Evolutionary conservation across 2,113 vertebrate genomes (phyloP), one percentile per base, ranked within the genome.

Genomic region (Condylura cristata): DNA sequence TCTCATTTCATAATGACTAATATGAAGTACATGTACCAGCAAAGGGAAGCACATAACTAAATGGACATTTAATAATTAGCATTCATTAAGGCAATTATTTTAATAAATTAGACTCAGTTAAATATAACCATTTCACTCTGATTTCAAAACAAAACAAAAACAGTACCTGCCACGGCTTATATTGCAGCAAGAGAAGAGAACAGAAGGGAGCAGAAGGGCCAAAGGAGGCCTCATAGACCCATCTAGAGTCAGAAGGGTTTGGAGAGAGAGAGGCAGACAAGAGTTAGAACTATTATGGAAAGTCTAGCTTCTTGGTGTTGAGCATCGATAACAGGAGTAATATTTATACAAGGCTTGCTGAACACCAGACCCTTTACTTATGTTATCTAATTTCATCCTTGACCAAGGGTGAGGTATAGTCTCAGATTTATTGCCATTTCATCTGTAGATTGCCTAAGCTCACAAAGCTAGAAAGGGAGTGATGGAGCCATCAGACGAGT

Each of bases 51-150:
- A 1, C 96, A 85, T 95, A 97, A 96, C 97, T 74, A 91, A 92
- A 95, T 96, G 98, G 98, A 97, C 95, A 84, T 95, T 95, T 94
- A 91, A 86, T 97, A 98, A 98, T 98, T 98, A 98, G 97, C 79
- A 97, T 97, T 97, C 97, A 98, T 98, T 97, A 98, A 97, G 92
- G 82, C 93, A 98, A 98, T 98, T 98, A 98, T 98, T 98, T 98
- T 98, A 98, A 98, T 98, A 98, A 98, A 98, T 98, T 98, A 97
- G 97, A 95, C 97, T 96, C 95, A 83, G 97, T 97, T 96, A 97
- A 96, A 97, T 95, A 84, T 85, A 97, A 96, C 94, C 96, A 98
- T 97, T 94, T 94, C 6, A 39, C 20, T 56, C 66, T 80, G 65
- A 86, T 84, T 95, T 85, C 10, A 97, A 98, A 97, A 98, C 96